phyloP scores from a whole-genome alignment of 1,140 invertebrate species.

The Tetragnatha versicolor region DNA sequence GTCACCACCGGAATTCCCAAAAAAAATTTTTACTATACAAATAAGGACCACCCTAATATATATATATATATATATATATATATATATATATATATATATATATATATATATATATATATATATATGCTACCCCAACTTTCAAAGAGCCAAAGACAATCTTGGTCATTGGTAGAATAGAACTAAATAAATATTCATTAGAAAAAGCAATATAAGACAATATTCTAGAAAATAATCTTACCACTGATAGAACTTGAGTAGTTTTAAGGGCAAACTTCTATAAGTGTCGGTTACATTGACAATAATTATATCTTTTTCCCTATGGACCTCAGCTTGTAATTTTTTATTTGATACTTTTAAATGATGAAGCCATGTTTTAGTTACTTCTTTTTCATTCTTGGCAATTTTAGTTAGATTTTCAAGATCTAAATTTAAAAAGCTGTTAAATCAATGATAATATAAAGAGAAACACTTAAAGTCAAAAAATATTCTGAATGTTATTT shows the following conservation, averaged over 20 bases:
- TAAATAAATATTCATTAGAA: background rate
- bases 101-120: too few relatives aligned
- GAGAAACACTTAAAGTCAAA: background rate
- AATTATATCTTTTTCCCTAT: slow-evolving; percentile 42
- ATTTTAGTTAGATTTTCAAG: background rate
- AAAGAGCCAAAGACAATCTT: too few relatives aligned
- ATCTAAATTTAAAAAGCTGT: slow-evolving; percentile 5
- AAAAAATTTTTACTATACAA: too few relatives aligned
- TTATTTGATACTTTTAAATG: slow-evolving; percentile 16
- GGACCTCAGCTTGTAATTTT: slow-evolving; percentile 33
- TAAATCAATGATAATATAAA: background rate
- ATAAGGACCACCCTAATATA: too few relatives aligned
- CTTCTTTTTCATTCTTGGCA: background rate
- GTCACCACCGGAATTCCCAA: too few relatives aligned
- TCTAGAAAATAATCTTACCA: slow-evolving; percentile 25
- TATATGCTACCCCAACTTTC: too few relatives aligned
- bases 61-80: too few relatives aligned
- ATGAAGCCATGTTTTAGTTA: slow-evolving; percentile 30
- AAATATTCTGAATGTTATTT: background rate
- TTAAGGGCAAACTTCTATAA: slow-evolving; percentile 56
- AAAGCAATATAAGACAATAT: background rate
- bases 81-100: too few relatives aligned
- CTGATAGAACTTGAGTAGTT: slow-evolving; percentile 52
- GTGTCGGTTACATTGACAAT: slow-evolving; percentile 51
- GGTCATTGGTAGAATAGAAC: background rate